Percentiles rank a stretch among this genome's conserved stretches.
These are phyloP conservation scores for Sebastes cheni DNA, from an alignment of 2,797 vertebrate species.

Conservation along the genomic window DNA sequence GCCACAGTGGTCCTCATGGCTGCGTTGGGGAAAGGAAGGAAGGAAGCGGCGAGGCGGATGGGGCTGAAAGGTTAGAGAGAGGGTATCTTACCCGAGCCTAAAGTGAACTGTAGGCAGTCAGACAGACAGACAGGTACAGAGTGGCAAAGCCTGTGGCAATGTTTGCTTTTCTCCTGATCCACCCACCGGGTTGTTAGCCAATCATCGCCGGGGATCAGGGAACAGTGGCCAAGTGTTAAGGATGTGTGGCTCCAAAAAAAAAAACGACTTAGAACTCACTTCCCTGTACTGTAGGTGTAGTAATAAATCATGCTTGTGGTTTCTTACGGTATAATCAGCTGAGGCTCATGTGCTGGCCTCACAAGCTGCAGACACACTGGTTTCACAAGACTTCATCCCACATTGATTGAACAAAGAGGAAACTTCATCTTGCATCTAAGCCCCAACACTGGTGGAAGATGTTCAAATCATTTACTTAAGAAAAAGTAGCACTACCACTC, in stretches of 20 bases:
- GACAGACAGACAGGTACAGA: conserved; percentile 43
- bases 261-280: neutral
- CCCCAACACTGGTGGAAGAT: neutral
- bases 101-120: conserved; percentile 27
- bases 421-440: neutral
- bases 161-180: conserved; percentile 67
- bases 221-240: conserved; percentile 65
- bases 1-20: conserved; percentile 72
- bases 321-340: conserved; percentile 35
- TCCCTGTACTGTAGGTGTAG: neutral
- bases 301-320: conserved; percentile 23
- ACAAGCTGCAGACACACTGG: neutral
- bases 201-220: conserved; percentile 49
- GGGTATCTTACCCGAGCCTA: conserved; percentile 19
- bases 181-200: conserved; percentile 70
- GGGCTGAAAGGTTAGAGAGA: neutral
- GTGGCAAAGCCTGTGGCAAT: conserved; percentile 60
- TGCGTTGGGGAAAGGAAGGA: neutral
- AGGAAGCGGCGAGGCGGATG: neutral
- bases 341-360: conserved; percentile 19
- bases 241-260: conserved; percentile 57
- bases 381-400: conserved; percentile 25
- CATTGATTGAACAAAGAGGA: neutral
- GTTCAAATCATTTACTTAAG: neutral
- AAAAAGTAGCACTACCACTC: neutral